Percentiles rank a stretch among this genome's conserved stretches.
Evolutionary conservation across 1,140 invertebrate species (phyloP).

Genomic region (Eumaeus atala): DNA sequence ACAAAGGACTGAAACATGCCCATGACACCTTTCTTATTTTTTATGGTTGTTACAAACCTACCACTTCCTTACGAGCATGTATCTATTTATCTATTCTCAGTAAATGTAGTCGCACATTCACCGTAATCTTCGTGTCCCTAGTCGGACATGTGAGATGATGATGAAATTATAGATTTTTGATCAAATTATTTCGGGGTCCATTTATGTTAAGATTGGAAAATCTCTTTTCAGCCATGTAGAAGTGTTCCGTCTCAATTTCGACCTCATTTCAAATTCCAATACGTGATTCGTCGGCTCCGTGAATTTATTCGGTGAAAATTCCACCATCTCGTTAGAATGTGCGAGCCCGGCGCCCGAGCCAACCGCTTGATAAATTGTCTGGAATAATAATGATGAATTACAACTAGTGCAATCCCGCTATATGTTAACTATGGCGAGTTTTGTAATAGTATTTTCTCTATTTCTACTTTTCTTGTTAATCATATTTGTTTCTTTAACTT

Average conservation of each 20-base stretch:
- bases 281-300: constrained; percentile 69
- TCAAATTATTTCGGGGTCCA: not conserved
- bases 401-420: constrained; percentile 58
- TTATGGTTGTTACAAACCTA: too few species aligned
- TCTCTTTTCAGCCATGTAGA: constrained; percentile 55
- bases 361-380: constrained; percentile 73
- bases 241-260: constrained; percentile 71
- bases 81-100: too few species aligned
- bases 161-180: constrained; percentile 5
- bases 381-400: constrained; percentile 74
- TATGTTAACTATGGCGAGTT: constrained; percentile 6
- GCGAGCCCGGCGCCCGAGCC: constrained; percentile 60
- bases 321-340: constrained; percentile 71
- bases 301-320: constrained; percentile 73
- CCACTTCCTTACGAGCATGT: too few species aligned
- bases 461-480: too few species aligned
- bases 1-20: too few species aligned
- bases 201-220: constrained; percentile 18
- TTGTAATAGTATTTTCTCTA: too few species aligned
- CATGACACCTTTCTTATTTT: too few species aligned
- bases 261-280: constrained; percentile 68
- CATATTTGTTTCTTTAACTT: too few species aligned
- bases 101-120: too few species aligned
- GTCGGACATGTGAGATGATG: too few species aligned
- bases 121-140: too few species aligned